A percentile compares a stretch with the other conserved stretches of the same genome.
These are phyloP conservation scores for Tenthredo distinguenda DNA, from an alignment of 2,888 invertebrate genomes.

Conservation along the genomic window DNA sequence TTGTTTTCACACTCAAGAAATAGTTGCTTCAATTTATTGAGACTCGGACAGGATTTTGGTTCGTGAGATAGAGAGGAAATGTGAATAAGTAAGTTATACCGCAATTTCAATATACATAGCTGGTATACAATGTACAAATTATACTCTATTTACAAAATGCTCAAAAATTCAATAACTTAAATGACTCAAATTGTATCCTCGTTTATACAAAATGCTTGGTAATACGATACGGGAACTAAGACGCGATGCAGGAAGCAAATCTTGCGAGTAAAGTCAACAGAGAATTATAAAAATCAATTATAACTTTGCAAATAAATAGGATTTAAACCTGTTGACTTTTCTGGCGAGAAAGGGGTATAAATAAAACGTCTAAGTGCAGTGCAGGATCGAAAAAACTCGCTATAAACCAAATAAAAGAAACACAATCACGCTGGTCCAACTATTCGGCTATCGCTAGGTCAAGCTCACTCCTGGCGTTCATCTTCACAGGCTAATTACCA, in stretches of 20 bases:
- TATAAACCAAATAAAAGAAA: slow-evolving; percentile 24
- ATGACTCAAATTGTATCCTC: neutral
- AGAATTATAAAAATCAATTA: neutral
- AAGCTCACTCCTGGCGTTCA: slow-evolving; percentile 21
- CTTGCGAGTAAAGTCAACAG: slow-evolving; percentile 38
- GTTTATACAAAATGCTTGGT: neutral
- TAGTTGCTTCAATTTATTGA: neutral
- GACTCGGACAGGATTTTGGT: neutral
- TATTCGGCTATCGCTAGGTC: slow-evolving; percentile 9
- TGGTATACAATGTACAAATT: neutral
- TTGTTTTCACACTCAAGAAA: neutral
- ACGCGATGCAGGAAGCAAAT: slow-evolving; percentile 24
- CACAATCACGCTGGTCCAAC: slow-evolving; percentile 24
- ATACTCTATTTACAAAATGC: slow-evolving; percentile 31
- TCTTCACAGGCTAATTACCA: slow-evolving; percentile 31
- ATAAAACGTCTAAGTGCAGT: slow-evolving; percentile 42
- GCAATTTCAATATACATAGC: neutral
- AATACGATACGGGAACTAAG: neutral
- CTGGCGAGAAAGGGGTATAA: neutral
- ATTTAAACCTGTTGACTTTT: neutral
- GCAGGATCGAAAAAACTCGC: neutral
- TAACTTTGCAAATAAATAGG: neutral
- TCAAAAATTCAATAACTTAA: neutral
- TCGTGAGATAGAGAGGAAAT: neutral
- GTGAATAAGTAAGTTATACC: neutral